Evolutionary conservation across 2,797 vertebrate genomes (phyloP), one percentile per base, ranked within the genome.

Genomic region (Lithobates sylvaticus): DNA sequence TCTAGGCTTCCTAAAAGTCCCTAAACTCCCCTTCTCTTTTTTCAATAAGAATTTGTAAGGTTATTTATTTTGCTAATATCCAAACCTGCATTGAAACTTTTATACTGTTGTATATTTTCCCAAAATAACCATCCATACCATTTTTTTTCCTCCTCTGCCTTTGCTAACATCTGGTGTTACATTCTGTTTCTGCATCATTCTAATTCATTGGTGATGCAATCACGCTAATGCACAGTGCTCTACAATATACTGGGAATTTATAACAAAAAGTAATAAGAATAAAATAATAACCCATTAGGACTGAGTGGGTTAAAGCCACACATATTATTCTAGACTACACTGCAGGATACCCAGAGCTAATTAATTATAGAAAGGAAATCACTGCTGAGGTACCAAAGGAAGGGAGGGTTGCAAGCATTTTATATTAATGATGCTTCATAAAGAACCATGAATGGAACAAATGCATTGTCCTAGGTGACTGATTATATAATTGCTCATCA

Each of bases 281-380:
- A 65, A 65, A 65, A 65, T 9, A 65, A 65, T 23, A 65, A 65
- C 1, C 23, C 32, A 64, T 34, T 67, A 68, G 65, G 29, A 84
- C 27, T 84, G 73, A 84, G 72, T 70, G 44, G 54, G 68, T 74
- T 65, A 79, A 79, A 26, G 27, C 16, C 21, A 89, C 79, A 89
- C 81, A 89, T 85, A 89, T 91, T 88, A 89, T 81, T 90, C 88
- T 87, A 88, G 91, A 89, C 91, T 91, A 86, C 87, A 86, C 88
- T 87, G 80, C 88, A 85, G 89, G 86, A 90, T 82, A 76, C 44
- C 85, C 88, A 90, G 90, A 90, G 90, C 91, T 91, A 89, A 91
- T 90, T 91, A 92, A 91, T 91, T 91, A 91, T 89, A 83, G 81
- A 84, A 91, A 0, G 65, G 87, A 90, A 90, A 90, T 90, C 87